A percentile compares a stretch with the other conserved stretches of the same genome.
Evolutionary conservation across 2,113 vertebrate genomes (phyloP).

Genomic region (Capra hircus): DNA sequence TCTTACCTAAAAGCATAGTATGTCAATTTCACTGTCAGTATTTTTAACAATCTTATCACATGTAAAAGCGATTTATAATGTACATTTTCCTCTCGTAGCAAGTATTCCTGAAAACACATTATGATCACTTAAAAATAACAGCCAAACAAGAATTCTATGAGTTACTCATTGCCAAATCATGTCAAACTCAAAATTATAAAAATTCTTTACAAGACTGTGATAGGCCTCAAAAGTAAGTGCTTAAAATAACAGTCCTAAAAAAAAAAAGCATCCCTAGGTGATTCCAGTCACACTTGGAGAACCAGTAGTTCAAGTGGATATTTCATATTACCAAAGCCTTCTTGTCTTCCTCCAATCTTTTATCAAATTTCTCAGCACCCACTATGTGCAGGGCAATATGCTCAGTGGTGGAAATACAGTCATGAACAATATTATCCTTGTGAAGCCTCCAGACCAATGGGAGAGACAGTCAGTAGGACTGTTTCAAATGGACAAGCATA

Average conservation of each 20-base stretch:
- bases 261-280: neutral
- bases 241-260: neutral
- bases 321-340: neutral
- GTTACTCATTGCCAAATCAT: neutral
- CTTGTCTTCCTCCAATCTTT: neutral
- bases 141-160: neutral
- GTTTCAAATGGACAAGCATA: neutral
- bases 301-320: neutral
- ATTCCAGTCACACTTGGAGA: neutral
- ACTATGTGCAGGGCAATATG: neutral
- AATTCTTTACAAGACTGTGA: neutral
- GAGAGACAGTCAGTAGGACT: neutral
- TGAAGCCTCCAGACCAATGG: neutral
- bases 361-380: neutral
- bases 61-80: neutral
- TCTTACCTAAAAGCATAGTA: neutral
- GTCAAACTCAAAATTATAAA: conserved; percentile 14
- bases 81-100: neutral
- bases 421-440: neutral
- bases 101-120: neutral
- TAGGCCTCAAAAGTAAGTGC: neutral
- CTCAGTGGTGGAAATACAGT: neutral
- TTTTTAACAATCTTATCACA: neutral
- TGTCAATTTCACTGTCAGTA: neutral
- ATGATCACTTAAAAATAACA: neutral